Evolutionary conservation across 2,113 vertebrate genomes (phyloP).

Genomic region (Murina feae): DNA sequence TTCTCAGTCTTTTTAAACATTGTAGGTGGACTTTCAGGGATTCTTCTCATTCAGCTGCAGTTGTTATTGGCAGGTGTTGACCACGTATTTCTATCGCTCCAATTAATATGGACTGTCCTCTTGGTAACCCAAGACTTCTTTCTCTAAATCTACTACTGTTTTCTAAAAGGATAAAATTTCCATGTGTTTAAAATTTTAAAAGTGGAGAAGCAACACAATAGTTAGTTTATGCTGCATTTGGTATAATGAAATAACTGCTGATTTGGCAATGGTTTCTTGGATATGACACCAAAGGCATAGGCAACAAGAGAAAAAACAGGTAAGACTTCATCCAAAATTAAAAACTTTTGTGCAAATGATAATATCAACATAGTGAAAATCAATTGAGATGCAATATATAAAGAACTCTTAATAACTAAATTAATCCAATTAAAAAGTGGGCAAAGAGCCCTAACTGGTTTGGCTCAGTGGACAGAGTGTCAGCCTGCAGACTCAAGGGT

Average conservation of each 20-base stretch:
- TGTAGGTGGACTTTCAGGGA: background rate
- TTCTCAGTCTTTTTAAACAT: background rate
- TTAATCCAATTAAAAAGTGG: background rate
- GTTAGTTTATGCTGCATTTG: background rate
- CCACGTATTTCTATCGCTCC: background rate
- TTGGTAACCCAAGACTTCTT: constrained; percentile 6
- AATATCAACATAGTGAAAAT: background rate
- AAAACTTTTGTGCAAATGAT: background rate
- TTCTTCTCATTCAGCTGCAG: background rate
- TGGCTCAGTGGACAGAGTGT: too few relatives aligned
- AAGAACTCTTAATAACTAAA: background rate
- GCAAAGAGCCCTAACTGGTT: background rate
- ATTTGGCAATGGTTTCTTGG: background rate
- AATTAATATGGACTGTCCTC: background rate
- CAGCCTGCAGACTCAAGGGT: too few relatives aligned
- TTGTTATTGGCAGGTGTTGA: background rate
- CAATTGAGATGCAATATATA: background rate
- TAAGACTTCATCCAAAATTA: background rate
- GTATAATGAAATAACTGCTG: background rate
- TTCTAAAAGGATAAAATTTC: constrained; percentile 3
- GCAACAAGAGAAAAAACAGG: background rate
- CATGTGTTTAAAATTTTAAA: background rate
- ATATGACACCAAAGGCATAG: background rate
- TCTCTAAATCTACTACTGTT: background rate
- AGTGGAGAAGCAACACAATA: background rate